These are phyloP conservation scores for Apis florea DNA, from an alignment of 1,140 invertebrate genomes.

Conservation along the genomic window DNA sequence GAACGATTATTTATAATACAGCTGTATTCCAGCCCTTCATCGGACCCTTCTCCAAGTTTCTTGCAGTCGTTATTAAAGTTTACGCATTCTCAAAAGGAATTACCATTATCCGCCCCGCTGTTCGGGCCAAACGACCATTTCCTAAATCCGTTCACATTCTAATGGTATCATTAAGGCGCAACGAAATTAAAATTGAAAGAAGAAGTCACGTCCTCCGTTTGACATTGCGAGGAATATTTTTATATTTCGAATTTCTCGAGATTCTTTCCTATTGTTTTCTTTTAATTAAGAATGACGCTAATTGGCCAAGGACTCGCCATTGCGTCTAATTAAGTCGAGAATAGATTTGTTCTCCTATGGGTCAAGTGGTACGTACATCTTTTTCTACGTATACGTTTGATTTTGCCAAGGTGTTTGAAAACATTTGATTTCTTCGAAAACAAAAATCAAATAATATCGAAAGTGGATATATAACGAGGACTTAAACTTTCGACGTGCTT, in stretches of 20 bases:
- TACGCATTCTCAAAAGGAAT: background rate
- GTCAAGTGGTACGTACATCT: background rate
- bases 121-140: no score
- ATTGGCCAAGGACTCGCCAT: constrained; percentile 30
- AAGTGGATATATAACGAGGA: no score
- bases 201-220: background rate
- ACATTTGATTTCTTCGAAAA: no score
- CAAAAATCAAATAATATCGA: no score
- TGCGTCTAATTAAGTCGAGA: constrained; percentile 20
- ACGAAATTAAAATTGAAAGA: background rate
- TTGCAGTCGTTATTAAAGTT: background rate
- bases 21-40: background rate
- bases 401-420: no score
- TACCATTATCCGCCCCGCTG: background rate
- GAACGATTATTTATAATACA: constrained; percentile 13
- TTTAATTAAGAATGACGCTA: constrained; percentile 35
- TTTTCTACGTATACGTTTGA: background rate
- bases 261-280: constrained; percentile 20
- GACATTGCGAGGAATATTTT: constrained; percentile 7
- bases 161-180: no score
- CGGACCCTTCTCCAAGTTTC: background rate
- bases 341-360: background rate
- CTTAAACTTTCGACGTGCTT: no score
- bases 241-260: background rate
- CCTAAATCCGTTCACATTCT: background rate